Conservation (phyloP, 2,888 invertebrate species). For the Hyles lineata region DNA sequence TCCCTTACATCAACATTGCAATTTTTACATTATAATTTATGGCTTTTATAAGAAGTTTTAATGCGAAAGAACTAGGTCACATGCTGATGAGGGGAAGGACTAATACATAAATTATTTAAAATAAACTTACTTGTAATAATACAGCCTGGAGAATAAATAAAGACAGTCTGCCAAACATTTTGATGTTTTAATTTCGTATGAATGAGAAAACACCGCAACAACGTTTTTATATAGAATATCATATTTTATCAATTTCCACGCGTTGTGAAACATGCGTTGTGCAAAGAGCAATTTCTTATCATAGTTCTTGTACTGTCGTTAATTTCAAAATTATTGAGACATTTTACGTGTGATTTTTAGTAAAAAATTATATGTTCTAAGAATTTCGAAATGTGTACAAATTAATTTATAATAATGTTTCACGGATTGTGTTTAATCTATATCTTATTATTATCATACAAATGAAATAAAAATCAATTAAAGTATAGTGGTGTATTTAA, state of each 20-base stretch:
- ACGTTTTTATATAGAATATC: constrained; percentile 25
- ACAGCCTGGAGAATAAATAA: constrained; percentile 45
- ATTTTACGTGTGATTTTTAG: constrained; percentile 10
- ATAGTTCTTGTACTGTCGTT: background rate
- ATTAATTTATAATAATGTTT: no score
- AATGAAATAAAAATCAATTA: no score
- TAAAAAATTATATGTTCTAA: background rate
- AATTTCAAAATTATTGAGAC: constrained; percentile 25
- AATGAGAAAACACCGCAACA: constrained; percentile 8
- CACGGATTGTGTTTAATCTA: no score
- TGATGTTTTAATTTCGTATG: constrained; percentile 3
- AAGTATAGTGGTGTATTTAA: no score
- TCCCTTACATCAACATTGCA: no score
- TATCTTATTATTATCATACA: no score
- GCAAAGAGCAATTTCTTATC: constrained; percentile 13
- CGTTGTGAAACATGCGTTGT: constrained; percentile 14
- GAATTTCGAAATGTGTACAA: background rate
- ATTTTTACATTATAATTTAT: no score
- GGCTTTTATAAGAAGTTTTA: background rate
- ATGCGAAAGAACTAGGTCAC: background rate
- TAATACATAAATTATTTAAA: background rate
- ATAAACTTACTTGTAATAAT: constrained; percentile 49
- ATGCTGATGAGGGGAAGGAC: background rate
- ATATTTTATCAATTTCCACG: constrained; percentile 16
- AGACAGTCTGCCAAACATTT: constrained; percentile 25